Evolutionary conservation across 2,888 invertebrate genomes (phyloP).

Genomic region (Sminthurides aquaticus): DNA sequence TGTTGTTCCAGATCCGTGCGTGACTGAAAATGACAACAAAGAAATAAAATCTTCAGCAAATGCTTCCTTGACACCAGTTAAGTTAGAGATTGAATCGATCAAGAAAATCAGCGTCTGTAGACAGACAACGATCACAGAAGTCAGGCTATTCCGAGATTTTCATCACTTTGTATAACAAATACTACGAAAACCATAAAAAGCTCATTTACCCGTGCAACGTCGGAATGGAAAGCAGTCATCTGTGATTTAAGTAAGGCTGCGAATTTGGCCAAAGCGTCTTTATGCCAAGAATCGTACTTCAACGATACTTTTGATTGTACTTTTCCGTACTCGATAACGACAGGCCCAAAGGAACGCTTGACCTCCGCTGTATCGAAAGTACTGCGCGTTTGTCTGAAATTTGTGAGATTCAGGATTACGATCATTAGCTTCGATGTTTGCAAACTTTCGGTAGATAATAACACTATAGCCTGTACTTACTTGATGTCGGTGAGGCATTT

Average conservation of each 20-base stretch:
- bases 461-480: constrained; percentile 54
- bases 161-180: background rate
- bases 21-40: constrained; percentile 65
- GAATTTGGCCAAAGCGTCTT: constrained; percentile 95
- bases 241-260: constrained; percentile 87
- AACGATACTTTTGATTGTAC: constrained; percentile 98
- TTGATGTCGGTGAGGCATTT: constrained; percentile 96
- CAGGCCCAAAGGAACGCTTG: constrained; percentile 89
- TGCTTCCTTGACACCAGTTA: too few species aligned
- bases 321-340: constrained; percentile 96
- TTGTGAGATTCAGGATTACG: too few species aligned
- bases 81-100: too few species aligned
- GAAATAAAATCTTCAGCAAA: too few species aligned
- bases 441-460: too few species aligned
- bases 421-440: too few species aligned
- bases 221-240: constrained; percentile 89
- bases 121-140: background rate
- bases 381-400: too few species aligned
- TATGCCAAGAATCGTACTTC: constrained; percentile 99
- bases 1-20: constrained; percentile 93
- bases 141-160: background rate
- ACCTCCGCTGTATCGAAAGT: constrained; percentile 99
- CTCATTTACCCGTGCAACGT: constrained; percentile 61
- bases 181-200: background rate
- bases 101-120: too few species aligned